Percentiles rank a stretch among this genome's conserved stretches.
These are phyloP conservation scores for Thalassaphorura encarpata DNA, from an alignment of 1,140 invertebrate genomes.

Conservation along the genomic window DNA sequence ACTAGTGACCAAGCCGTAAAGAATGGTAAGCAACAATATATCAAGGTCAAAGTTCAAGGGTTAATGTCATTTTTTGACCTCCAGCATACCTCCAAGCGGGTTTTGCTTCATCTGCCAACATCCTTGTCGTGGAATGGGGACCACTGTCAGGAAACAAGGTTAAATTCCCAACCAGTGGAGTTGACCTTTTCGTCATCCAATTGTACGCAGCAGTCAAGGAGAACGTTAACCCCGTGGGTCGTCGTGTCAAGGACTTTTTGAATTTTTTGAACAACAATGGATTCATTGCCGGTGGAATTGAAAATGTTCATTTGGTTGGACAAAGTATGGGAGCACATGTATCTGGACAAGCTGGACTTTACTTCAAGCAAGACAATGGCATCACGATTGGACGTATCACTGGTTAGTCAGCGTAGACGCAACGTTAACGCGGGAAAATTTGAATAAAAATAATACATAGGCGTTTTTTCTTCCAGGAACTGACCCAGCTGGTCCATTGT, in stretches of 20 bases:
- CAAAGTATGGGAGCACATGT: constrained; percentile 3
- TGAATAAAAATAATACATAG: too few species aligned
- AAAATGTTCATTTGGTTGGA: not conserved
- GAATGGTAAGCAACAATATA: constrained; percentile 1
- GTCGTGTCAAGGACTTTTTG: not conserved
- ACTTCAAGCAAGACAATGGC: not conserved
- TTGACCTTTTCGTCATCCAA: not conserved
- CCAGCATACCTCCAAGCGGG: constrained; percentile 1
- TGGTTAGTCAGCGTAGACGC: too few species aligned
- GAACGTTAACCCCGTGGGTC: not conserved
- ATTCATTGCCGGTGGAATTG: not conserved
- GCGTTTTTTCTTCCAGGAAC: constrained; percentile 20
- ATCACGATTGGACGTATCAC: not conserved
- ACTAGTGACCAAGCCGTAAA: constrained; percentile 2
- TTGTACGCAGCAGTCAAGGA: not conserved
- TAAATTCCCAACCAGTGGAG: not conserved
- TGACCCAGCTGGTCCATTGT: constrained; percentile 10
- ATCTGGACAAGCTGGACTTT: not conserved
- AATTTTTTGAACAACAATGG: not conserved
- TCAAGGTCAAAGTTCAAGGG: too few species aligned
- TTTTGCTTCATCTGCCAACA: not conserved
- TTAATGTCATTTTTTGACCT: not conserved
- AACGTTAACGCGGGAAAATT: too few species aligned
- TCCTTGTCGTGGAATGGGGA: not conserved
- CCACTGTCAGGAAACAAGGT: not conserved